Percentiles rank a stretch among this genome's conserved stretches.
These are phyloP conservation scores for Crotalus viridis DNA, from an alignment of 2,113 vertebrate species.

Conservation along the genomic window DNA sequence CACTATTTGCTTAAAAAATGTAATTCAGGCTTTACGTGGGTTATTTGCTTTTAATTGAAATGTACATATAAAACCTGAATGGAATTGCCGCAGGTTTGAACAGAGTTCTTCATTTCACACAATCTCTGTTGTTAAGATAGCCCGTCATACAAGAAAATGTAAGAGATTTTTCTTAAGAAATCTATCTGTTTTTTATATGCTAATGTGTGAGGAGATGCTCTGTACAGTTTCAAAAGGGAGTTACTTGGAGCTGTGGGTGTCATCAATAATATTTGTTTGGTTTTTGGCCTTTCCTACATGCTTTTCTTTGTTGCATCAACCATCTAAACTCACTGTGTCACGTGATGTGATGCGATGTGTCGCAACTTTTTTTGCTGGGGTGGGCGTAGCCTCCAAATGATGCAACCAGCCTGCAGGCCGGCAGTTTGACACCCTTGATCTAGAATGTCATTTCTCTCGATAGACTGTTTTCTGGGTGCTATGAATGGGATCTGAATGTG, in stretches of 20 bases:
- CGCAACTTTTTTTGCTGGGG: no score
- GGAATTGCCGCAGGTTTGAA: background rate
- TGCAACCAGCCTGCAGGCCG: no score
- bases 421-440: no score
- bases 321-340: background rate
- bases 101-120: slow-evolving; percentile 6
- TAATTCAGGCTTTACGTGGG: slow-evolving; percentile 13
- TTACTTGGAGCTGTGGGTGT: background rate
- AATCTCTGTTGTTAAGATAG: background rate
- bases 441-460: background rate
- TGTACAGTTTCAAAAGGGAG: background rate
- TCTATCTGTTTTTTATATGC: background rate
- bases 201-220: background rate
- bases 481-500: background rate
- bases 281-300: background rate
- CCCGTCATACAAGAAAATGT: background rate
- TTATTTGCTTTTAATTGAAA: slow-evolving; percentile 16
- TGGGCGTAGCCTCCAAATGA: no score
- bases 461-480: background rate
- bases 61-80: background rate
- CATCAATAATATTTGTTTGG: background rate
- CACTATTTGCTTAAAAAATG: background rate
- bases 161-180: background rate
- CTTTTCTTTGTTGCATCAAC: background rate
- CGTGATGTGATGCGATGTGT: no score